These are phyloP conservation scores for Euschistus heros DNA, from an alignment of 1,140 invertebrate genomes.

Conservation along the genomic window DNA sequence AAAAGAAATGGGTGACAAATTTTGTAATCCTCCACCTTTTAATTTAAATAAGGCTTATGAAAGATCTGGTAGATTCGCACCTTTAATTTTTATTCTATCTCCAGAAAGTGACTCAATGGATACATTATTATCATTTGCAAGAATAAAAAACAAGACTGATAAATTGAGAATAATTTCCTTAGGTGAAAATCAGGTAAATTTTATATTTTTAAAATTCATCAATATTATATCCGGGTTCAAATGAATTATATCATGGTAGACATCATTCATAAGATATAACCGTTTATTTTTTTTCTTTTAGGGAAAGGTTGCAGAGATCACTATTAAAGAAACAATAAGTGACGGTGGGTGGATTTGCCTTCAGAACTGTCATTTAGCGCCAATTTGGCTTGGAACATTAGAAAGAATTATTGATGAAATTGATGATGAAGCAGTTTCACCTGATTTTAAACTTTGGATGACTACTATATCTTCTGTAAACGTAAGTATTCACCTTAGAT, in stretches of 20 bases:
- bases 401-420: conserved; percentile 71
- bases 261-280: neutral
- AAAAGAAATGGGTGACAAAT: conserved; percentile 63
- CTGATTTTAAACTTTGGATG: conserved; percentile 75
- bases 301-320: conserved; percentile 64
- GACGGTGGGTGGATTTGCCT: conserved; percentile 81
- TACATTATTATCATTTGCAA: conserved; percentile 65
- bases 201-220: neutral
- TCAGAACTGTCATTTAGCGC: conserved; percentile 89
- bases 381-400: conserved; percentile 76
- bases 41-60: conserved; percentile 72
- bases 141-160: conserved; percentile 60
- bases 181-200: conserved; percentile 64
- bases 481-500: conserved; percentile 19
- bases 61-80: conserved; percentile 69
- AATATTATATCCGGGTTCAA: neutral
- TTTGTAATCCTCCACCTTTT: conserved; percentile 76
- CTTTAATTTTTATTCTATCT: conserved; percentile 83
- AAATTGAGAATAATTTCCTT: conserved; percentile 79
- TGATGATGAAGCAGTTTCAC: conserved; percentile 59
- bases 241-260: neutral
- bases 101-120: conserved; percentile 84
- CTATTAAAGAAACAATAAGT: conserved; percentile 66
- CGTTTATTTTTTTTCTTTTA: conserved; percentile 34
- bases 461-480: conserved; percentile 80